phyloP scores from a whole-genome alignment of 2,797 vertebrate genomes.

The Champsocephalus gunnari region DNA sequence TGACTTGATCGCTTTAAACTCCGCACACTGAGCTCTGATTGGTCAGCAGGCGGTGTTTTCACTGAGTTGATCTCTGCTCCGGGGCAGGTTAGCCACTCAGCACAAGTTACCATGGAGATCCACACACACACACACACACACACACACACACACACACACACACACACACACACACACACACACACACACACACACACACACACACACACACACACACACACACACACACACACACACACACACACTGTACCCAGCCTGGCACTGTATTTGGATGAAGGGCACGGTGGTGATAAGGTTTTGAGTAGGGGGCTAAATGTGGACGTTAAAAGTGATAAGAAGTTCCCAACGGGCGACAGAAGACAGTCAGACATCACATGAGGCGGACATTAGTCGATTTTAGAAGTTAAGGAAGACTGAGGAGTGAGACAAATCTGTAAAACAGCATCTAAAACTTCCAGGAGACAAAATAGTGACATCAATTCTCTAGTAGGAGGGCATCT shows the following conservation, averaged over 20 bases:
- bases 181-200: slow-evolving; percentile 19
- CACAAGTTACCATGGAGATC: too few relatives aligned
- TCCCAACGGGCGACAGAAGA: slow-evolving; percentile 2
- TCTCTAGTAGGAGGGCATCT: rapidly evolving
- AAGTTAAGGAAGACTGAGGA: not conserved
- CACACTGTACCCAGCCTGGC: slow-evolving; percentile 23
- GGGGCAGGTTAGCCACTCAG: too few relatives aligned
- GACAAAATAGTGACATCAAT: not conserved
- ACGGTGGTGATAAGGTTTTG: slow-evolving; percentile 60
- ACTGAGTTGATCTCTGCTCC: too few relatives aligned
- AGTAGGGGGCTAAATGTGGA: slow-evolving; percentile 76
- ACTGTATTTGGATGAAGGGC: slow-evolving; percentile 38
- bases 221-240: slow-evolving; percentile 20
- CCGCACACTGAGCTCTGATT: too few relatives aligned
- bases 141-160: not conserved
- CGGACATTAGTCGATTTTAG: not conserved
- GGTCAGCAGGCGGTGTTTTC: too few relatives aligned
- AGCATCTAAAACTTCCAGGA: not conserved
- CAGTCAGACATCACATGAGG: not conserved
- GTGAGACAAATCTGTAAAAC: not conserved
- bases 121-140: slow-evolving; percentile 16
- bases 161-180: not conserved
- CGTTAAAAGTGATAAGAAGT: slow-evolving; percentile 62
- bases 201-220: slow-evolving; percentile 27
- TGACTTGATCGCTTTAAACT: too few relatives aligned